Conservation (phyloP, 2,113 vertebrate species). For the Corvus moneduloides region DNA sequence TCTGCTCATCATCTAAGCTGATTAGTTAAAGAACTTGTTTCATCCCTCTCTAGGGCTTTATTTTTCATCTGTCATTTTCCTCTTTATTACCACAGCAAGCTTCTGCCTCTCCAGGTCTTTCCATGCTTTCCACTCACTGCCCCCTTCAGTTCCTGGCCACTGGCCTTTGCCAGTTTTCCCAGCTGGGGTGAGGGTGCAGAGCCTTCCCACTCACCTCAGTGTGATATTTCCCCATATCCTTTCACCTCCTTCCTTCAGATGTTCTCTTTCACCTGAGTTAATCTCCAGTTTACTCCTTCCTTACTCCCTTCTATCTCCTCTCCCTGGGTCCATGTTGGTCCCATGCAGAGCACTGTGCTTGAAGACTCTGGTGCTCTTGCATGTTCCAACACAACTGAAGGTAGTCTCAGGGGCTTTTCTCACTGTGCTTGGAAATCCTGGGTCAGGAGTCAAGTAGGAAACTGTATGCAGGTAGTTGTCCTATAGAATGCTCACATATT, state of each 20-base stretch:
- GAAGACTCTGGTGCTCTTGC: neutral
- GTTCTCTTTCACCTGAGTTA: neutral
- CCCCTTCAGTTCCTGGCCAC: neutral
- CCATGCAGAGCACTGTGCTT: neutral
- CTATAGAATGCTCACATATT: accelerated
- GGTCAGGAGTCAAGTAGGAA: neutral
- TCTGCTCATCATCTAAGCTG: neutral
- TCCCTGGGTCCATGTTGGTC: accelerated
- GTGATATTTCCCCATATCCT: neutral
- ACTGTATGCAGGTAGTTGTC: neutral
- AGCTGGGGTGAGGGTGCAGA: neutral
- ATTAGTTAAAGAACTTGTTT: constrained; percentile 57
- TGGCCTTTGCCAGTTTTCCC: neutral
- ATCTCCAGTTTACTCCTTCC: neutral
- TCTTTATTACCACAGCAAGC: neutral
- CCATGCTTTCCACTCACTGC: neutral
- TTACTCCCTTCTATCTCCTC: neutral
- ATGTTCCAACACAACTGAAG: neutral
- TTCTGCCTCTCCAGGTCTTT: neutral
- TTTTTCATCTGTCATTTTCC: constrained; percentile 32
- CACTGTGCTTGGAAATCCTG: accelerated
- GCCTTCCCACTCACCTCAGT: neutral
- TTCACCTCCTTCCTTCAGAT: neutral
- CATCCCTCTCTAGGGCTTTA: constrained; percentile 34
- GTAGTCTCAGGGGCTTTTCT: neutral